A percentile compares a stretch with the other conserved stretches of the same genome.
Evolutionary conservation across 2,888 invertebrate genomes (phyloP).

Genomic region (Pemphredon lugubris): DNA sequence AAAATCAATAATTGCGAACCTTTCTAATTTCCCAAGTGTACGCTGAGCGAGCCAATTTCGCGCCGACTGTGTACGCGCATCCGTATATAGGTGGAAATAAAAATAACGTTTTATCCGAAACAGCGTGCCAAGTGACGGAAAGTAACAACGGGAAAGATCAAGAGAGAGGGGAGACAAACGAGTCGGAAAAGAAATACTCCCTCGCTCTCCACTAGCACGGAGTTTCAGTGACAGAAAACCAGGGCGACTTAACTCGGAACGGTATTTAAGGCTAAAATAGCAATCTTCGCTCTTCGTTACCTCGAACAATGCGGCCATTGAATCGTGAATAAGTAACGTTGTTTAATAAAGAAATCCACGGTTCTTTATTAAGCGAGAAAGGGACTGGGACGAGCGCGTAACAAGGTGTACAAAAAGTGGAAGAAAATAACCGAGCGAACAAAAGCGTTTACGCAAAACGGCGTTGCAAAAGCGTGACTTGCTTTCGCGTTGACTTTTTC

Average conservation of each 20-base stretch:
- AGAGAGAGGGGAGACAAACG: not conserved
- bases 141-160: slow-evolving; percentile 37
- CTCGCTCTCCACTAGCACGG: too few species aligned
- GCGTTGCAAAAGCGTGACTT: too few species aligned
- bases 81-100: slow-evolving; percentile 47
- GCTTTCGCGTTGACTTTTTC: too few species aligned
- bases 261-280: slow-evolving; percentile 25
- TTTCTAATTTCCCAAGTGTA: slow-evolving; percentile 73
- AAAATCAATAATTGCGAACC: slow-evolving; percentile 67
- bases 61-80: slow-evolving; percentile 33
- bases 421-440: too few species aligned
- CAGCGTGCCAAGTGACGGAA: slow-evolving; percentile 43
- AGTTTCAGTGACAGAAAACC: slow-evolving; percentile 67
- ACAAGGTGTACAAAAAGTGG: too few species aligned
- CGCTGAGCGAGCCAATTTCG: slow-evolving; percentile 42
- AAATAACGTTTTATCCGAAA: slow-evolving; percentile 52
- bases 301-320: slow-evolving; percentile 11
- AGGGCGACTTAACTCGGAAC: slow-evolving; percentile 52
- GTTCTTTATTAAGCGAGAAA: too few species aligned
- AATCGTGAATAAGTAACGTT: slow-evolving; percentile 35
- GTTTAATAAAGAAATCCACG: slow-evolving; percentile 29
- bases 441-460: too few species aligned
- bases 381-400: too few species aligned
- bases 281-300: slow-evolving; percentile 38
- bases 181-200: slow-evolving; percentile 12